phyloP scores from a whole-genome alignment of 2,888 invertebrate genomes.

The Chalcosyrphus nemorum region DNA sequence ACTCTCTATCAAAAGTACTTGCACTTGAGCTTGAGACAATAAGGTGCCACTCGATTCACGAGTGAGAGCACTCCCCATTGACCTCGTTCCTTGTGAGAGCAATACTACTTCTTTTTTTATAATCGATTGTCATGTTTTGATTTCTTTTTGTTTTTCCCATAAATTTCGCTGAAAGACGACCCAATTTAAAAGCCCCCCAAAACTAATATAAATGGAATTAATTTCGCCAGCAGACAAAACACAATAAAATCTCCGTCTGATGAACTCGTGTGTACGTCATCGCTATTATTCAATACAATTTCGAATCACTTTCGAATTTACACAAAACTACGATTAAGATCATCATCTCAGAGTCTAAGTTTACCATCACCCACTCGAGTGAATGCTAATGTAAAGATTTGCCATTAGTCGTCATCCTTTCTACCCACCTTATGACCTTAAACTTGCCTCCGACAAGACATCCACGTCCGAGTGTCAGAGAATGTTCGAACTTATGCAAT shows the following conservation, averaged over 20 bases:
- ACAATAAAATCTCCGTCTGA: constrained; percentile 50
- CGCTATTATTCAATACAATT: constrained; percentile 28
- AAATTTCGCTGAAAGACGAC: constrained; percentile 34
- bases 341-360: not conserved
- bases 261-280: constrained; percentile 55
- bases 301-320: constrained; percentile 57
- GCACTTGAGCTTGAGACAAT: constrained; percentile 3
- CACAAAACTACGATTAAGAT: constrained; percentile 24
- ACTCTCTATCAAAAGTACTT: constrained; percentile 3
- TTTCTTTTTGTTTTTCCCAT: not conserved
- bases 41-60: constrained; percentile 12
- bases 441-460: constrained; percentile 35
- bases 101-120: constrained; percentile 6
- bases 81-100: constrained; percentile 38
- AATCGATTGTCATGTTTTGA: constrained; percentile 12
- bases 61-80: constrained; percentile 26
- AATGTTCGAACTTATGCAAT: constrained; percentile 51
- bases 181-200: constrained; percentile 31
- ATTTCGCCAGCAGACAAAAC: constrained; percentile 23
- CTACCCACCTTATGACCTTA: constrained; percentile 46
- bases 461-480: constrained; percentile 27
- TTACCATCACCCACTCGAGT: constrained; percentile 12
- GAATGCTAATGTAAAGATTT: not conserved
- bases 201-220: constrained; percentile 16
- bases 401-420: constrained; percentile 24